Evolutionary conservation across 2,797 vertebrate species (phyloP).

Genomic region (Lepus townsendii): DNA sequence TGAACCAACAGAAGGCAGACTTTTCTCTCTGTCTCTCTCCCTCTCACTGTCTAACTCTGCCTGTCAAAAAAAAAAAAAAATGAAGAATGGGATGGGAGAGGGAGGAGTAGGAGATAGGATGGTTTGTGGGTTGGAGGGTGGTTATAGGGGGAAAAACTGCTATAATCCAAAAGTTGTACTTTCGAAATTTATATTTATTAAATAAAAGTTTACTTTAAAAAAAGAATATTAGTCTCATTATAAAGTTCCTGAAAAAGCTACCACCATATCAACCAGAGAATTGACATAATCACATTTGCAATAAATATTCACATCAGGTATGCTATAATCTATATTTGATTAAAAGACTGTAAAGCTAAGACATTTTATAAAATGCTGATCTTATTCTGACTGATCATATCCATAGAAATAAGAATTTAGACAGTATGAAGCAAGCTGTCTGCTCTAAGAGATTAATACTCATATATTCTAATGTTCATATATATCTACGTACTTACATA

Average conservation of each 20-base stretch:
- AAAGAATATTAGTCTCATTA: background rate
- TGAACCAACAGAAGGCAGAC: too few species aligned
- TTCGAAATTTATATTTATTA: too few species aligned
- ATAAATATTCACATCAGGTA: background rate
- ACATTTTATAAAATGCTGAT: background rate
- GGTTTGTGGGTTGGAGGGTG: too few species aligned
- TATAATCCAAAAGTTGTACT: too few species aligned
- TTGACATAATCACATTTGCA: background rate
- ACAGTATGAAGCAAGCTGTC: background rate
- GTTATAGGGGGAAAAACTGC: too few species aligned
- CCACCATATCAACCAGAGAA: background rate
- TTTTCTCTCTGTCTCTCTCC: too few species aligned
- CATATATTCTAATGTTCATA: background rate
- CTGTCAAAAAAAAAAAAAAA: too few species aligned
- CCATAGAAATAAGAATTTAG: background rate
- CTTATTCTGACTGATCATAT: background rate
- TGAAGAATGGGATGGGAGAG: too few species aligned
- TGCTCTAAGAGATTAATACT: background rate
- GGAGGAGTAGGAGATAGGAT: too few species aligned
- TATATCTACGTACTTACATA: background rate
- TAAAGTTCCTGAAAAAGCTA: background rate
- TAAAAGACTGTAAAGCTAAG: slow-evolving; percentile 7
- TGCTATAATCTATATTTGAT: background rate
- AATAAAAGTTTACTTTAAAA: too few species aligned
- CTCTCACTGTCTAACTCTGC: too few species aligned